Conservation (phyloP, 2,113 vertebrate species). For the Hylia prasina region DNA sequence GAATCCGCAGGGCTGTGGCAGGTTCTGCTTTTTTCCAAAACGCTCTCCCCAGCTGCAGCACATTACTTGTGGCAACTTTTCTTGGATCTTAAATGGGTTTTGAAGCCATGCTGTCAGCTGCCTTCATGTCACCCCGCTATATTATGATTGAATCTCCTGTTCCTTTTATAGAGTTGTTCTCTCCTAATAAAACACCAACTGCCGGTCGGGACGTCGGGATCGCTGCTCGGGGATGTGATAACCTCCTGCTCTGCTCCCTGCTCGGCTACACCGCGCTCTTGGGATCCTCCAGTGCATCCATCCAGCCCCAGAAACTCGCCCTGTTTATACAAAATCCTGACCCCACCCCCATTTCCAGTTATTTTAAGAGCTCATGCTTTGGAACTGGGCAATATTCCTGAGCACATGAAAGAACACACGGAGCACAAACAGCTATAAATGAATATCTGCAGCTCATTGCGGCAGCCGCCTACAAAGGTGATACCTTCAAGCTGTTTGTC, state of each 20-base stretch:
- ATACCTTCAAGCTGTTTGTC: conserved; percentile 71
- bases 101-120: conserved; percentile 78
- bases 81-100: conserved; percentile 76
- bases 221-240: conserved; percentile 38
- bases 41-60: conserved; percentile 72
- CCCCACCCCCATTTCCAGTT: conserved; percentile 58
- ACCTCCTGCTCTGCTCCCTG: conserved; percentile 1
- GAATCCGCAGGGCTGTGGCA: conserved; percentile 53
- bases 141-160: conserved; percentile 78
- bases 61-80: conserved; percentile 73
- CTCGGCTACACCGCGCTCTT: background rate
- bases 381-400: conserved; percentile 69
- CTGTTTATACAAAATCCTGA: conserved; percentile 50
- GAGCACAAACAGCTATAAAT: conserved; percentile 53
- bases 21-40: conserved; percentile 61
- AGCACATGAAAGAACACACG: conserved; percentile 59
- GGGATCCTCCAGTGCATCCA: background rate
- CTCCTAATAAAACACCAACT: conserved; percentile 82
- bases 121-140: conserved; percentile 75
- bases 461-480: conserved; percentile 59
- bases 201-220: conserved; percentile 61
- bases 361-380: conserved; percentile 71
- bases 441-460: conserved; percentile 59
- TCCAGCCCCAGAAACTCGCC: background rate
- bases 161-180: conserved; percentile 87